A percentile compares a stretch with the other conserved stretches of the same genome.
Evolutionary conservation across 1,140 invertebrate species (phyloP).

Genomic region (Brachionus koreanus): DNA sequence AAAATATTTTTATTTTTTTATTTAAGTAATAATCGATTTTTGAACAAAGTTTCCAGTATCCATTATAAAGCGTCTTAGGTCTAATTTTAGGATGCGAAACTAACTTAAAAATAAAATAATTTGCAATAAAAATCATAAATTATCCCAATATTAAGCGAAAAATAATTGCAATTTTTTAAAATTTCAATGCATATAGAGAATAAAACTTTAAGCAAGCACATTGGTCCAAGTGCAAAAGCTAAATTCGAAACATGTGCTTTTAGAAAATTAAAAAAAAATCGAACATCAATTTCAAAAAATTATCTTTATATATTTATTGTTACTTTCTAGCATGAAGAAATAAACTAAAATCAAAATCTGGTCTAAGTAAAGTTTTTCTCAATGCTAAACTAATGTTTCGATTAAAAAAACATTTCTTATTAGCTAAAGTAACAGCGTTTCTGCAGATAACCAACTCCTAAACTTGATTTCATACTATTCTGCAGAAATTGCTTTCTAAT

Average conservation of each 20-base stretch:
- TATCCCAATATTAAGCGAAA: background rate
- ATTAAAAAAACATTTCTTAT: slow-evolving; percentile 1
- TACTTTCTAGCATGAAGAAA: background rate
- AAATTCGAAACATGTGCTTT: slow-evolving; percentile 23
- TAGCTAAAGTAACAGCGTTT: background rate
- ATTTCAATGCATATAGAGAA: background rate
- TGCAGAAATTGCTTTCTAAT: slow-evolving; percentile 1
- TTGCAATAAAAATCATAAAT: slow-evolving; percentile 25
- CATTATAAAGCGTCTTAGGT: too few species aligned
- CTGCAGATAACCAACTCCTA: slow-evolving; percentile 32
- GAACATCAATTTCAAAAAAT: background rate
- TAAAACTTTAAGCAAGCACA: background rate
- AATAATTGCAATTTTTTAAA: background rate
- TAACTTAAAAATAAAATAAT: slow-evolving; percentile 26
- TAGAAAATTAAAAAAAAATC: background rate
- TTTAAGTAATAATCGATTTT: background rate
- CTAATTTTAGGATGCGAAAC: background rate
- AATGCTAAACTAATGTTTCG: background rate
- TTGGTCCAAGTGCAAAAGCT: background rate
- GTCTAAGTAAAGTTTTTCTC: background rate
- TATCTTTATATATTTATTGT: too few species aligned
- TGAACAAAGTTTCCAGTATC: background rate
- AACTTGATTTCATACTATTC: slow-evolving; percentile 37
- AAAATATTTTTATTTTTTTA: too few species aligned
- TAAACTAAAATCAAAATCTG: background rate